phyloP scores from a whole-genome alignment of 2,888 invertebrate genomes.

The Pterostichus madidus region DNA sequence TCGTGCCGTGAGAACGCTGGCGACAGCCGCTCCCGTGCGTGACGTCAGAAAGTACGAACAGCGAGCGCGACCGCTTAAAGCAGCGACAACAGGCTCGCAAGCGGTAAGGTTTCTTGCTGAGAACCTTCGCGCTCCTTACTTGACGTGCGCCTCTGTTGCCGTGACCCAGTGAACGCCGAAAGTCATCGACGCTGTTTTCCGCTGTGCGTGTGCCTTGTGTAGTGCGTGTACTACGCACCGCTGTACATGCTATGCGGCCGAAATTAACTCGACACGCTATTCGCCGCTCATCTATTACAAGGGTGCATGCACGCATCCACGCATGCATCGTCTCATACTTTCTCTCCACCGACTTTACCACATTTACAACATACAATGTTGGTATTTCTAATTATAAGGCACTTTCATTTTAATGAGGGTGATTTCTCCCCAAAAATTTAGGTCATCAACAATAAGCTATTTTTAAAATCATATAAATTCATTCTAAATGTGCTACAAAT shows the following conservation, averaged over 20 bases:
- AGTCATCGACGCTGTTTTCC: slow-evolving; percentile 65
- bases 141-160: slow-evolving; percentile 63
- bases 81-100: slow-evolving; percentile 24
- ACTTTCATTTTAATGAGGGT: slow-evolving; percentile 66
- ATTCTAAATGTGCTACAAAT: slow-evolving; percentile 15
- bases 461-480: slow-evolving; percentile 34
- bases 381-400: slow-evolving; percentile 56
- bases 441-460: slow-evolving; percentile 59
- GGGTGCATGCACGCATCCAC: slow-evolving; percentile 55
- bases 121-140: slow-evolving; percentile 41
- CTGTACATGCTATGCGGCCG: slow-evolving; percentile 38
- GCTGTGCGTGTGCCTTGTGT: slow-evolving; percentile 59
- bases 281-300: slow-evolving; percentile 44
- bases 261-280: neutral
- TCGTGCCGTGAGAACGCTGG: slow-evolving; percentile 59
- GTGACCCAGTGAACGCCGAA: slow-evolving; percentile 65
- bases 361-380: slow-evolving; percentile 42
- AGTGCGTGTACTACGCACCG: slow-evolving; percentile 57
- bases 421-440: slow-evolving; percentile 65
- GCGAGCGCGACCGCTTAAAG: slow-evolving; percentile 22
- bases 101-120: slow-evolving; percentile 31
- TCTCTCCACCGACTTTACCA: slow-evolving; percentile 56
- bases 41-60: slow-evolving; percentile 32
- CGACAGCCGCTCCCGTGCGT: slow-evolving; percentile 55
- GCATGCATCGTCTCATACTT: slow-evolving; percentile 54